phyloP scores from a whole-genome alignment of 2,113 vertebrate species.

The human (Homo sapiens) region DNA sequence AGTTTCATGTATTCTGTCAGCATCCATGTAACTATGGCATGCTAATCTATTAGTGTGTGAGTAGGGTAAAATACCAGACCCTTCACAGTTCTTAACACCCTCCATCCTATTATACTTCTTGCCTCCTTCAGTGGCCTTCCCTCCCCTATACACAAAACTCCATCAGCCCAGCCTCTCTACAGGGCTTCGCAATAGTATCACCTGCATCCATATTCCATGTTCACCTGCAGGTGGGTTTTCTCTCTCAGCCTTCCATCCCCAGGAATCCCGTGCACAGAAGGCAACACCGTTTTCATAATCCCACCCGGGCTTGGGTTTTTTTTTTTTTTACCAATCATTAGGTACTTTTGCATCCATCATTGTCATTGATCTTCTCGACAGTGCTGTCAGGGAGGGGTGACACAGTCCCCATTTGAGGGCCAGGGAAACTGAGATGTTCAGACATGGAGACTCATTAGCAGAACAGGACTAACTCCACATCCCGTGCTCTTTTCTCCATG shows the following conservation, averaged over 20 bases:
- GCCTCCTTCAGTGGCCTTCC: not conserved
- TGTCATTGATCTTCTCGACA: not conserved
- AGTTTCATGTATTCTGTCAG: not conserved
- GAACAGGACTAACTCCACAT: not conserved
- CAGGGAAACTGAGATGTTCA: not conserved
- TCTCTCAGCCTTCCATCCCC: not conserved
- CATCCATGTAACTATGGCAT: not conserved
- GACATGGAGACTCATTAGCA: not conserved
- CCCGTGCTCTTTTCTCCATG: not conserved
- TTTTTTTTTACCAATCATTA: not conserved
- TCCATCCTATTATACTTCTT: not conserved
- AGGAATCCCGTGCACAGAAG: not conserved
- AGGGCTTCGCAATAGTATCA: not conserved
- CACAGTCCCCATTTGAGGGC: not conserved
- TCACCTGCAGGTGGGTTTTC: not conserved
- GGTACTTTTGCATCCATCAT: not conserved
- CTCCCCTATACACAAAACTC: not conserved
- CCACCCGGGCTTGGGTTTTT: not conserved
- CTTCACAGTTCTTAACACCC: not conserved
- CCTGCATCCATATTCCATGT: not conserved
- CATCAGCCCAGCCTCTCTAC: not conserved
- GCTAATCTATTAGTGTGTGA: not conserved
- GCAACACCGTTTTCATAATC: not conserved
- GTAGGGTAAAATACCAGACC: not conserved
- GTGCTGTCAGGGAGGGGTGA: accelerated